phyloP scores from a whole-genome alignment of 2,113 vertebrate genomes.

The Rhynchomys soricoides region DNA sequence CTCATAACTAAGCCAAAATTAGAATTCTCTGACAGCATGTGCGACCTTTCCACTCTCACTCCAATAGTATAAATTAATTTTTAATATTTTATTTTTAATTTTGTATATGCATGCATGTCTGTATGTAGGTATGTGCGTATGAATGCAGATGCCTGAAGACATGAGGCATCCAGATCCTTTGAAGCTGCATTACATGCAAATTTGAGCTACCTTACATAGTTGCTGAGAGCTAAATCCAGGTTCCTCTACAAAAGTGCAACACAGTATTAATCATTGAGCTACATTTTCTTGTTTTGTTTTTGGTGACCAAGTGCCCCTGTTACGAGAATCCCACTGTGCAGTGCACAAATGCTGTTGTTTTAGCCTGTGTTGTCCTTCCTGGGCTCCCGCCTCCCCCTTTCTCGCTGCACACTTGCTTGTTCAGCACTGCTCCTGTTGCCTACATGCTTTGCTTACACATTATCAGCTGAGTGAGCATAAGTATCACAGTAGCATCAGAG shows the following conservation, averaged over 20 bases:
- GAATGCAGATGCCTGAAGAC: not conserved
- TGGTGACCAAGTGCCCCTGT: constrained; percentile 10
- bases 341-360: constrained; percentile 7
- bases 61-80: not conserved
- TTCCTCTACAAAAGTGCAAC: not conserved
- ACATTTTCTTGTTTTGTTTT: not conserved
- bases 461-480: not conserved
- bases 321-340: constrained; percentile 2
- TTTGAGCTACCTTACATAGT: not conserved
- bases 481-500: not conserved
- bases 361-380: constrained; percentile 24
- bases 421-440: not conserved
- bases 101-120: not conserved
- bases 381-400: not conserved
- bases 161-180: not conserved
- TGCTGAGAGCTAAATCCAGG: not conserved
- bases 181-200: not conserved
- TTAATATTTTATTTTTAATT: not conserved
- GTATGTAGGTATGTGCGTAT: not conserved
- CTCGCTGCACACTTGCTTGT: constrained; percentile 13
- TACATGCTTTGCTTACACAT: not conserved
- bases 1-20: constrained; percentile 43
- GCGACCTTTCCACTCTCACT: not conserved
- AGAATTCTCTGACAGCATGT: constrained; percentile 3
- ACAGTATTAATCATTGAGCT: not conserved